These are phyloP conservation scores for Regulus satrapa DNA, from an alignment of 2,113 vertebrate genomes.

Conservation along the genomic window DNA sequence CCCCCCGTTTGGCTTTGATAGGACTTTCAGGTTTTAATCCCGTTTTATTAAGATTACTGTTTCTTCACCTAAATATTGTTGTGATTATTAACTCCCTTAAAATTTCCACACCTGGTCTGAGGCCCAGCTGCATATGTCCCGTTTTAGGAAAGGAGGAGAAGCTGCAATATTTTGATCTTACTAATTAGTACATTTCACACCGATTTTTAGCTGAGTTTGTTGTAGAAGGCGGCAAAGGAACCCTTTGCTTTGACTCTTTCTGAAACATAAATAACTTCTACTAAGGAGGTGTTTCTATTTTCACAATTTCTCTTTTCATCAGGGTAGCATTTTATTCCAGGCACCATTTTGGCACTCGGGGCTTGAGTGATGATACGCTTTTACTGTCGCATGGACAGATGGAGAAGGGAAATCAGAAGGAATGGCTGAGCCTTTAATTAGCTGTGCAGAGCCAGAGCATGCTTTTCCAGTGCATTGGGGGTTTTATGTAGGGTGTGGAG, in stretches of 20 bases:
- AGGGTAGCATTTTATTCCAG: conserved; percentile 29
- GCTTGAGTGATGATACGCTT: conserved; percentile 46
- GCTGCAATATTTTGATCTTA: neutral
- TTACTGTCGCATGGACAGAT: conserved; percentile 68
- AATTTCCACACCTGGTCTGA: neutral
- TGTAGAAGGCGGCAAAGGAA: neutral
- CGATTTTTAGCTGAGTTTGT: neutral
- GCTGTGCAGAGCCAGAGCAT: conserved; percentile 52
- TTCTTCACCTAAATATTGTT: neutral
- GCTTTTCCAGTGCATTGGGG: conserved; percentile 58
- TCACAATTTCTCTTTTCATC: conserved; percentile 11
- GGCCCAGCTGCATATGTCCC: neutral
- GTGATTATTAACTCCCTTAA: neutral
- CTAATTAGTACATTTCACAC: neutral
- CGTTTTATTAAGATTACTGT: neutral
- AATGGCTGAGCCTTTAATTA: conserved; percentile 71
- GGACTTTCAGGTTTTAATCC: neutral
- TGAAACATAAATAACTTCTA: conserved; percentile 3
- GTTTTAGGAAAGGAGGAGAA: neutral
- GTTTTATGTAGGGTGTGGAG: conserved; percentile 34
- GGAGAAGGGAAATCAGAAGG: conserved; percentile 60
- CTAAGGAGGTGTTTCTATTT: conserved; percentile 15
- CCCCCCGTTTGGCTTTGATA: neutral
- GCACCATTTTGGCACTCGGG: conserved; percentile 44
- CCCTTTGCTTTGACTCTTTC: neutral